Base-by-base conservation (phyloP, 1,140 invertebrate genomes). In the Hyphantria cunea region DNA sequence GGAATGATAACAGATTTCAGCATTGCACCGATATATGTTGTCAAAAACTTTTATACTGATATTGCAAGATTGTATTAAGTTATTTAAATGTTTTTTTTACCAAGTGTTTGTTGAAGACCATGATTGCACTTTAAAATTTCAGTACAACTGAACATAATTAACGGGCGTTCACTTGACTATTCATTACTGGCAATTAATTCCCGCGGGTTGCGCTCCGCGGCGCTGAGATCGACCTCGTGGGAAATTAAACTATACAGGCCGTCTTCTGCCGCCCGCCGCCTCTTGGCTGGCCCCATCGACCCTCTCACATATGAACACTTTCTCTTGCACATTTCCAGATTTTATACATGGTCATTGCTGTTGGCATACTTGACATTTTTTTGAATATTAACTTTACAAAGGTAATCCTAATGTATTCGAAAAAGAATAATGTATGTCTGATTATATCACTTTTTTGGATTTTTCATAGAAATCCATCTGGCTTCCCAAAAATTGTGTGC, bases 171-270 rank as follows among this genome's bases (percentile, higher is more conserved):
- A 89, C 88, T 90, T 84, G 86, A 80, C 88, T 90, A 90, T 90
- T 90, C 88, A 90, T 90, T 90, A 86, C 86, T 90, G 80, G 86
- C 86, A 89, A 90, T 90, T 89, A 90, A 90, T 86, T 90, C 88
- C 88, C 88, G 84, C 86, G 88, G 83, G 88, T 79, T 83, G 85
- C 59, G 81, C 82, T 80, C 80, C 76, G 84, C 85, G 85, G 84
- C 86, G 84, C 84, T 74, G 86, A 90, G 88, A 90, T 89, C 86
- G 88, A 89, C 84, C 88, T 90, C 88, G 88, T 88, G 88, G 88
- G 88, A 90, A 90, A 90, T 90, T 90, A 90, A 90, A 90, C 84
- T 89, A 81, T 78, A 83, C 85, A 83, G 82, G 82, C 86, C 88
- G 86, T 86, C 84, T 84, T 86, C 70, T 82, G 78, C 75, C 72